Evolutionary conservation across 2,797 vertebrate species (phyloP).

Genomic region (Acridotheres tristis): DNA sequence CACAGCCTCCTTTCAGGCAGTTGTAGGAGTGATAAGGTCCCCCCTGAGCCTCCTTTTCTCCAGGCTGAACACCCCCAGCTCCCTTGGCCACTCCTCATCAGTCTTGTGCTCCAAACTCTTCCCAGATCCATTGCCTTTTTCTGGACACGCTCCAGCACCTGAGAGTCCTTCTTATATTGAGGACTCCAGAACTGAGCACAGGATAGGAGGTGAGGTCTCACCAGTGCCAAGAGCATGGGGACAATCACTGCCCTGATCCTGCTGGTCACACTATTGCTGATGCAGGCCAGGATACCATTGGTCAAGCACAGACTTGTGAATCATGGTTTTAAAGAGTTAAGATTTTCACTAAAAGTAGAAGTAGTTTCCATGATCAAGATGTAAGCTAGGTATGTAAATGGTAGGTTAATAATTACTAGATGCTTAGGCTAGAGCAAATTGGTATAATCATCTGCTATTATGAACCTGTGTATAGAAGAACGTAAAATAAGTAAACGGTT

Average conservation of each 20-base stretch:
- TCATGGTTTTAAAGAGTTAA: too few relatives aligned
- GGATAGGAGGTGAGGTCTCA: not conserved
- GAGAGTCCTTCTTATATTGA: not conserved
- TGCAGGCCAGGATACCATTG: not conserved
- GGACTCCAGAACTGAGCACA: too few relatives aligned
- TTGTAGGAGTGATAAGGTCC: accelerated
- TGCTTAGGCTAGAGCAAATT: too few relatives aligned
- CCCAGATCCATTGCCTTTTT: not conserved
- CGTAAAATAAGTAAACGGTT: too few relatives aligned
- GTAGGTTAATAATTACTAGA: too few relatives aligned
- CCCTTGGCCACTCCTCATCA: accelerated
- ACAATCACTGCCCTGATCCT: not conserved
- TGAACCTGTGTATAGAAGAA: too few relatives aligned
- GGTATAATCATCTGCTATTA: too few relatives aligned
- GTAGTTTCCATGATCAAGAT: too few relatives aligned
- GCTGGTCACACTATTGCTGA: not conserved
- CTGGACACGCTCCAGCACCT: accelerated
- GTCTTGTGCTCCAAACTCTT: not conserved
- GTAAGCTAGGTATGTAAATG: too few relatives aligned
- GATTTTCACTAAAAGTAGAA: too few relatives aligned
- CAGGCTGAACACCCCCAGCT: not conserved
- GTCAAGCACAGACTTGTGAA: not conserved
- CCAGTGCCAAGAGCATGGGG: not conserved
- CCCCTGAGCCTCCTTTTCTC: not conserved
- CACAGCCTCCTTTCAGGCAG: not conserved